Percentiles rank a stretch among this genome's conserved stretches.
These are phyloP conservation scores for Beris chalybata DNA, from an alignment of 2,888 invertebrate species.

Conservation along the genomic window DNA sequence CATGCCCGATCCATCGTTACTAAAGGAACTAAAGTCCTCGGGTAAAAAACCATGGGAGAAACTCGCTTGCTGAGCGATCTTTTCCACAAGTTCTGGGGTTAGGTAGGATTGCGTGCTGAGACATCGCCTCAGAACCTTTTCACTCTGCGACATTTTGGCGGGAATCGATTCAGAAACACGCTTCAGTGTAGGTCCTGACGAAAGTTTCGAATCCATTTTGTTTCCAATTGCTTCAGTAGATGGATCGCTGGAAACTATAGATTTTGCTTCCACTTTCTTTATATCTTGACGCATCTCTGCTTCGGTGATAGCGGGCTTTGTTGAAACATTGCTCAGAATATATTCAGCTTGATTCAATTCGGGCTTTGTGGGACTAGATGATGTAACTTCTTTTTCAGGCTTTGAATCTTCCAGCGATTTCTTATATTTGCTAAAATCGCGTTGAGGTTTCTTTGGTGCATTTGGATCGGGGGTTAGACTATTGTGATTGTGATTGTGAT, in stretches of 20 bases:
- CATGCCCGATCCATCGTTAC: conserved; percentile 39
- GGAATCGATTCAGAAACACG: background rate
- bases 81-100: conserved; percentile 38
- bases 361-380: no score
- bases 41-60: conserved; percentile 31
- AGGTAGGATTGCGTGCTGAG: conserved; percentile 40
- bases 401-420: conserved; percentile 14
- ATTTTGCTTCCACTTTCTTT: no score
- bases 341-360: background rate
- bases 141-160: conserved; percentile 29
- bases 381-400: background rate
- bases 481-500: conserved; percentile 1
- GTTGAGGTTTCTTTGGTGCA: conserved; percentile 42
- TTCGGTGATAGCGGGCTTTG: no score
- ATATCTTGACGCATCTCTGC: no score
- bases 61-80: conserved; percentile 38
- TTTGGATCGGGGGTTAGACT: conserved; percentile 24
- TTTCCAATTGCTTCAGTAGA: background rate
- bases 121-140: conserved; percentile 35
- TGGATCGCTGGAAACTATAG: no score
- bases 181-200: background rate
- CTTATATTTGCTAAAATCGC: conserved; percentile 42
- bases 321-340: background rate
- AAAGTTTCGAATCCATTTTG: background rate
- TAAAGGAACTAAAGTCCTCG: conserved; percentile 25